These are phyloP conservation scores for Andrena dorsata DNA, from an alignment of 2,888 invertebrate genomes.

Conservation along the genomic window DNA sequence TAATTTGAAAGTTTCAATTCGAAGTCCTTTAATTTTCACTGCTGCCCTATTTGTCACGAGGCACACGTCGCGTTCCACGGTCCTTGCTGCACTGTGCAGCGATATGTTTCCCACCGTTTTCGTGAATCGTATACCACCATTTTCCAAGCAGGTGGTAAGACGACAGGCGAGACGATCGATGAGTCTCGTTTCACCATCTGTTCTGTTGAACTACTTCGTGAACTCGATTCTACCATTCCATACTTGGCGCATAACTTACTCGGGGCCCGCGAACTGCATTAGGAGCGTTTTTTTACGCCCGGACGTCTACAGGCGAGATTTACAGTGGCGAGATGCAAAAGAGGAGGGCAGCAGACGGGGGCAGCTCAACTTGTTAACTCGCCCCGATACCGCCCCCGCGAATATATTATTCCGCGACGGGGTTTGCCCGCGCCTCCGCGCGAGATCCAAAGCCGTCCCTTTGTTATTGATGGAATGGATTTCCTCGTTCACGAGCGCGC, in stretches of 20 bases:
- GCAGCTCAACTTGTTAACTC: constrained; percentile 29
- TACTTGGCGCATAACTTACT: constrained; percentile 63
- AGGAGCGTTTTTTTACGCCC: constrained; percentile 54
- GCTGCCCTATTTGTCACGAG: too few species aligned
- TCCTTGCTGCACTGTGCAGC: not conserved
- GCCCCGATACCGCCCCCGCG: not conserved
- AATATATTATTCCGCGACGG: constrained; percentile 13
- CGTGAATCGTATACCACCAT: constrained; percentile 1
- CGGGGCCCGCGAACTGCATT: constrained; percentile 55
- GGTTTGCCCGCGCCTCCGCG: not conserved
- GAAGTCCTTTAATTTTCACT: too few species aligned
- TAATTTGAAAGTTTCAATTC: too few species aligned
- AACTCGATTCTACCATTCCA: constrained; percentile 64
- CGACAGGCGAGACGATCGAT: constrained; percentile 67
- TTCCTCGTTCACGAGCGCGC: not conserved
- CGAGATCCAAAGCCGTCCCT: not conserved
- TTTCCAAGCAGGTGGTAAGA: constrained; percentile 38
- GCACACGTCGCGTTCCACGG: too few species aligned
- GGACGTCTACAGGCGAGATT: constrained; percentile 37
- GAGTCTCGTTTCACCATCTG: constrained; percentile 67
- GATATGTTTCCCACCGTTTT: constrained; percentile 17
- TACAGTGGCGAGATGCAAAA: constrained; percentile 14
- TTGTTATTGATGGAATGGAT: constrained; percentile 14
- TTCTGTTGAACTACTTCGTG: constrained; percentile 62
- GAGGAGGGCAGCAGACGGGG: not conserved